Percentiles rank a stretch among this genome's conserved stretches.
phyloP scores from a whole-genome alignment of 2,797 vertebrate genomes.

The Sebastiscus tertius region DNA sequence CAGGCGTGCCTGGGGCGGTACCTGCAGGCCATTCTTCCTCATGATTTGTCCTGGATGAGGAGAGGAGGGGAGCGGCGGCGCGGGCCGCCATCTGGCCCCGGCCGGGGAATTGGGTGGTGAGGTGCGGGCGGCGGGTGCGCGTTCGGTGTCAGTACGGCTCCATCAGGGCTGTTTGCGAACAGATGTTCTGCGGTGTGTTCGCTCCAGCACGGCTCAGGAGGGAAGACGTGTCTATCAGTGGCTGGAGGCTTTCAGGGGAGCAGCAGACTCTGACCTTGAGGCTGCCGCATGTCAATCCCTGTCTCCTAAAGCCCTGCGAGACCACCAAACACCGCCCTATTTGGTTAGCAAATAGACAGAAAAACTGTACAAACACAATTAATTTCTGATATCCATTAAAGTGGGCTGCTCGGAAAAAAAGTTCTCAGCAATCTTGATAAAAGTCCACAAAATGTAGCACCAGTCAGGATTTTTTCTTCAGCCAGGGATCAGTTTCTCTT shows the following conservation, averaged over 20 bases:
- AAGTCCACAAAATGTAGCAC: slow-evolving; percentile 32
- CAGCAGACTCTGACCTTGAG: slow-evolving; percentile 97
- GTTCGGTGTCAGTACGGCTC: slow-evolving; percentile 93
- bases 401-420: slow-evolving; percentile 3
- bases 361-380: slow-evolving; percentile 33
- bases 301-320: slow-evolving; percentile 60
- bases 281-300: slow-evolving; percentile 80
- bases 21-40: slow-evolving; percentile 88
- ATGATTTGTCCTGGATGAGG: slow-evolving; percentile 83
- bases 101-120: slow-evolving; percentile 92
- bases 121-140: slow-evolving; percentile 82
- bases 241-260: slow-evolving; percentile 89
- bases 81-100: slow-evolving; percentile 93
- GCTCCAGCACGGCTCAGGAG: slow-evolving; percentile 93
- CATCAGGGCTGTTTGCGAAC: slow-evolving; percentile 98
- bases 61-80: slow-evolving; percentile 72
- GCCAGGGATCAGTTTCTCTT: slow-evolving; percentile 33
- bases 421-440: slow-evolving; percentile 16
- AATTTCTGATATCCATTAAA: slow-evolving; percentile 19
- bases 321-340: slow-evolving; percentile 26
- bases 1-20: slow-evolving; percentile 88
- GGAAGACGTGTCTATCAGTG: slow-evolving; percentile 96
- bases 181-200: slow-evolving; percentile 98
- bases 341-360: slow-evolving; percentile 53
- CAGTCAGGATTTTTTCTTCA: slow-evolving; percentile 15